These are phyloP conservation scores for Dendrocincla tyrannina DNA, from an alignment of 2,797 vertebrate genomes.

Conservation along the genomic window DNA sequence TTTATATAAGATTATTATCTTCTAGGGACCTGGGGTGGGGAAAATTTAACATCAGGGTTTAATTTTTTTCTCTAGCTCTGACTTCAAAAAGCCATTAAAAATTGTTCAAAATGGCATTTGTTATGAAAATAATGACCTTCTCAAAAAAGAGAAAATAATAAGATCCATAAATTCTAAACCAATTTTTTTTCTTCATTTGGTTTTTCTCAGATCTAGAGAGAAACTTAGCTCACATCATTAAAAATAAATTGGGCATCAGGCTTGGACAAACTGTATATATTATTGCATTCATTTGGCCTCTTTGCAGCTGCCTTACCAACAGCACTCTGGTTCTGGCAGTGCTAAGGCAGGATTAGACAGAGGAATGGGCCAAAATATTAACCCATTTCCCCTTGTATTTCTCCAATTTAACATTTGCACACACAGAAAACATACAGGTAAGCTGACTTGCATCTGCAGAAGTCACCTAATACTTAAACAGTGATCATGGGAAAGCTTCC, in stretches of 20 bases:
- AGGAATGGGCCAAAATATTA: background rate
- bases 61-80: background rate
- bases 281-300: background rate
- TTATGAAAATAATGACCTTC: background rate
- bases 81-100: background rate
- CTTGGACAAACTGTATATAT: background rate
- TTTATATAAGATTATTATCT: background rate
- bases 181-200: background rate
- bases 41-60: background rate
- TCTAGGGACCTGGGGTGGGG: accelerated
- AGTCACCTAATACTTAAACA: background rate
- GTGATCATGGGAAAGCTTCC: background rate
- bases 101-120: background rate
- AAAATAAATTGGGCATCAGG: background rate
- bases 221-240: background rate
- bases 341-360: background rate
- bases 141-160: background rate
- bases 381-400: background rate
- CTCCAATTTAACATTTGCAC: background rate
- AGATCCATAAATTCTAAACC: background rate
- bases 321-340: background rate
- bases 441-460: background rate
- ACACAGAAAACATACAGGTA: background rate
- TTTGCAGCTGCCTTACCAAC: background rate
- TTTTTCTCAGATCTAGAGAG: background rate